Evolutionary conservation across 2,113 vertebrate genomes (phyloP), one percentile per base, ranked within the genome.

Genomic region (Mastomys natalensis): DNA sequence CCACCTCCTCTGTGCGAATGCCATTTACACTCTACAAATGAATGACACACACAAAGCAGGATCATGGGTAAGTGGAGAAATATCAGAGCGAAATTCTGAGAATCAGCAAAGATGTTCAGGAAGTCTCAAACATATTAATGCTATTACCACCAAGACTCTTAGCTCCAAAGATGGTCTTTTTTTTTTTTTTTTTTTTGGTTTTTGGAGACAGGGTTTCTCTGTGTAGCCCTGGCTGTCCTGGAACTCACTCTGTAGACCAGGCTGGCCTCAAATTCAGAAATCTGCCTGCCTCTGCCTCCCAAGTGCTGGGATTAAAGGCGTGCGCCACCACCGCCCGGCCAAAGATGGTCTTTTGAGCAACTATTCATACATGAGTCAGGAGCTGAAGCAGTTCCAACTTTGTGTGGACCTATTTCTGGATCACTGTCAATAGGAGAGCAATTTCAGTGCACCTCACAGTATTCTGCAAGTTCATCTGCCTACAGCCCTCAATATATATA

Each of bases 21-120:
- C 90, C 98, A 98, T 98, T 97, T 98, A 97, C 81, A 97, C 73
- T 98, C 98, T 99, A 99, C 98, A 99, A 99, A 97, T 96, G 98
- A 98, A 99, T 0, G 94, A 98, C 98, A 98, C 95, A 98, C 89
- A 98, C 96, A 98, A 98, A 98, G 98, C 92, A 97, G 98, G 62
- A 90, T 99, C 99, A 98, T 97, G 94, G 97, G 97, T 76, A 97
- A 93, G 87, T 93, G 73, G 93, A 95, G 94, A 45, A 88, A 90
- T 51, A 90, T 51, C 24, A 70, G 0, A 53, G 34, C 34, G 43
- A 96, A 70, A 90, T 40, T 74, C 77, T 89, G 77, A 97, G 70
- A 96, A 92, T 87, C 90, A 96, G 73, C 21, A 72, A 73, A 51
- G 53, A 91, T 93, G 95, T 97, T 37, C 94, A 95, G 93, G 93